Evolutionary conservation across 2,888 invertebrate species (phyloP).

Genomic region (Schizotus pectinicornis): DNA sequence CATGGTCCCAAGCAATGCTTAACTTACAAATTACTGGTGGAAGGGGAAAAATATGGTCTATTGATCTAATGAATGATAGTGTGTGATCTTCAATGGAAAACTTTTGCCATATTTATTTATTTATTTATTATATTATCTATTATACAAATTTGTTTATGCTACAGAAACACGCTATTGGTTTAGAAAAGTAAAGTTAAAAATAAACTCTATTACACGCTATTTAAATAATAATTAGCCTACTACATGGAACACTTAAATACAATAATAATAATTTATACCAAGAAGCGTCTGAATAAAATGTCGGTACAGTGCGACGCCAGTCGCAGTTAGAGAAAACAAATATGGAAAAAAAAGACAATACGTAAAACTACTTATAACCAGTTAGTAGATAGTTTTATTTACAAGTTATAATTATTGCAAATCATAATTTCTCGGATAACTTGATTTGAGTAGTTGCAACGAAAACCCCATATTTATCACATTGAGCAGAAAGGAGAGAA

Average conservation of each 20-base stretch:
- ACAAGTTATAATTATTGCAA: constrained; percentile 6
- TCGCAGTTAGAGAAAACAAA: no score
- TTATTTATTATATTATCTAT: constrained; percentile 22
- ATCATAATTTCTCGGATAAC: constrained; percentile 1
- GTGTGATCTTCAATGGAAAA: no score
- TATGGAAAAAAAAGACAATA: no score
- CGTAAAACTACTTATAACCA: no score
- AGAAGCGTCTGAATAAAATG: no score
- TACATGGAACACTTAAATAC: constrained; percentile 19
- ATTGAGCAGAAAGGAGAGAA: constrained; percentile 21
- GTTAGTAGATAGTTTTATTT: constrained; percentile 9
- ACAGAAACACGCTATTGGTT: constrained; percentile 18
- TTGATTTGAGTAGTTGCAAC: constrained; percentile 14
- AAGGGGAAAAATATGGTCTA: no score
- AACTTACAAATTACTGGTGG: no score
- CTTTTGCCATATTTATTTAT: constrained; percentile 5
- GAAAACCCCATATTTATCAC: constrained; percentile 13
- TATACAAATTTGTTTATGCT: constrained; percentile 25
- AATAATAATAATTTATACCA: no score
- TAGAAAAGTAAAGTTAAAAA: constrained; percentile 13
- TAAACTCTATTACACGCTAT: constrained; percentile 19
- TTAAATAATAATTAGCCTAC: constrained; percentile 21
- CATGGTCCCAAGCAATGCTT: no score
- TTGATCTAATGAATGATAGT: no score
- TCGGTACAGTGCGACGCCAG: no score